Base-by-base conservation (phyloP, 2,888 invertebrate genomes). In the Caenorhabditis angaria region DNA sequence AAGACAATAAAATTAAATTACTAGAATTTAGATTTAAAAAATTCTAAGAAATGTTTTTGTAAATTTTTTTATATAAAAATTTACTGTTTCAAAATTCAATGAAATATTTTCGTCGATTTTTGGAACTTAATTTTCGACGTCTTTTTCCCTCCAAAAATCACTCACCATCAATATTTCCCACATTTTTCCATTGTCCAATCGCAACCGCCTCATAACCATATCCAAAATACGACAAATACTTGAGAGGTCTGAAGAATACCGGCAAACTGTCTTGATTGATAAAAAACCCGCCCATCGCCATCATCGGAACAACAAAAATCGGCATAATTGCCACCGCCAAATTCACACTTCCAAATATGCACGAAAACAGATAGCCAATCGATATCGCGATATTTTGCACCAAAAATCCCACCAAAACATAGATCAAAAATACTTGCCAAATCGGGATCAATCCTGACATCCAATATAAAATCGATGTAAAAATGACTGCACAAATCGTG, bases 271-370 rank as follows among this genome's bases (percentile, higher is more conserved):
- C 93, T 25, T 93, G 92, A 88, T 96, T 96, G 51, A 97, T 90
- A 89, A 78, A 81, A 62, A 81, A 81, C 8, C 80, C 97, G 69
- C 96, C 96, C 88, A 97, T 97, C 22, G 97, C 90, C 89, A 97
- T 90, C 88, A 96, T 93, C 0, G 97, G 96, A 70, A 97, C 94
- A 80, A 96, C 92, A 69, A 95, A 91, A 4, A 96, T 94, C 0
- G 96, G 94, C 0, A 94, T 94, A 61, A 97, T 91, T 0, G 95
- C 93, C 1, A 95, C 90, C 0, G 95, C 95, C 91, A 95, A 53
- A 18, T 76, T 64, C 5, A 94, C 91, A 65, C 92, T 93, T 70
- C 91, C 92, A 82, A 94, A 93, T 0, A 93, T 90, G 81, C 95
- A 94, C 0, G 96, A 95, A 87, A 96, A 92, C 81, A 95, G 90